These are phyloP conservation scores for Gari tellinella DNA, from an alignment of 2,888 invertebrate species.

Conservation along the genomic window DNA sequence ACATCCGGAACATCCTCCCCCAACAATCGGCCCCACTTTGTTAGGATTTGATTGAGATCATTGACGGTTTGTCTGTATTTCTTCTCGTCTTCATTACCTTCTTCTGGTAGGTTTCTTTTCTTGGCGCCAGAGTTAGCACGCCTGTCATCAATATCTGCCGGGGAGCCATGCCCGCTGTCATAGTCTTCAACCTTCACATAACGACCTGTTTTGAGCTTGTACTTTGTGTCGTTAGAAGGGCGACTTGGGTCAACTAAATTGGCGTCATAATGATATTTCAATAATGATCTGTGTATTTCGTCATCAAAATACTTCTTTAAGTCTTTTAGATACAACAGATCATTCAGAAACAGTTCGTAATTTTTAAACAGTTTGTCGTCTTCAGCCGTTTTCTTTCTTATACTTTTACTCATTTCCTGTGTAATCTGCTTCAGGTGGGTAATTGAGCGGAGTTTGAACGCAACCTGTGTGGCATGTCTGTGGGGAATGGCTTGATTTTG, in stretches of 20 bases:
- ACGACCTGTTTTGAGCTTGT: conserved; percentile 8
- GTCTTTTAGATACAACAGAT: conserved; percentile 70
- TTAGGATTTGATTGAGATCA: conserved; percentile 69
- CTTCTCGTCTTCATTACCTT: conserved; percentile 17
- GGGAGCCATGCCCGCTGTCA: conserved; percentile 60
- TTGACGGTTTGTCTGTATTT: conserved; percentile 64
- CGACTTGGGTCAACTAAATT: conserved; percentile 27
- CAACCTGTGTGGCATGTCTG: conserved; percentile 21
- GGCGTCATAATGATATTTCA: conserved; percentile 75
- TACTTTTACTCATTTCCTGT: conserved; percentile 39
- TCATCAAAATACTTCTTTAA: conserved; percentile 78
- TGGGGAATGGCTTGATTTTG: conserved; percentile 11
- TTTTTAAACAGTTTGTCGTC: conserved; percentile 64
- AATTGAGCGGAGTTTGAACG: conserved; percentile 60
- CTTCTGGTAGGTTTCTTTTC: background rate
- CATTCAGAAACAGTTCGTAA: conserved; percentile 74
- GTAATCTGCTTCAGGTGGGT: conserved; percentile 58
- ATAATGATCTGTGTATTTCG: conserved; percentile 72
- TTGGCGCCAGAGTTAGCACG: background rate
- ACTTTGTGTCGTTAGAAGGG: background rate
- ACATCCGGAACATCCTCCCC: conserved; percentile 68
- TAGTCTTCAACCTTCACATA: conserved; percentile 32
- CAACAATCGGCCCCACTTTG: conserved; percentile 74
- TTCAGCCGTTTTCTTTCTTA: conserved; percentile 51
- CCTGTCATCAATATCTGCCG: conserved; percentile 36